Conservation (phyloP, 2,797 vertebrate genomes). For the Pempheris klunzingeri region DNA sequence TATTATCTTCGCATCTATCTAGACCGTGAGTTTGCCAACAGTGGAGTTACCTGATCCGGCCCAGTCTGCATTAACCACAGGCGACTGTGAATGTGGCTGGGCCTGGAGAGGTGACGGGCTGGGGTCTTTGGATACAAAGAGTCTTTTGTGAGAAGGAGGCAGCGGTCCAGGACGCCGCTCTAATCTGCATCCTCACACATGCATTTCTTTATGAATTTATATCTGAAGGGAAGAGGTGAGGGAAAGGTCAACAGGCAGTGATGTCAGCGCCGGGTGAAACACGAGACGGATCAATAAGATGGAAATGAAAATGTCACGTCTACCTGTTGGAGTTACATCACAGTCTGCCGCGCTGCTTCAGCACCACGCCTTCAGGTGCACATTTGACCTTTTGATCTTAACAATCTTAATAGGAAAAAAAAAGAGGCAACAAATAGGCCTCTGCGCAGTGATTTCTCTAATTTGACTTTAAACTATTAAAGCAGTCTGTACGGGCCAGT, state of each 20-base stretch:
- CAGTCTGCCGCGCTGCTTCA: conserved; percentile 36
- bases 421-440: not conserved
- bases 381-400: conserved; percentile 21
- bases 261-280: conserved; percentile 64
- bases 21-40: conserved; percentile 75
- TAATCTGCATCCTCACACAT: conserved; percentile 55
- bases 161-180: conserved; percentile 60
- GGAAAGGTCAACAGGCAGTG: conserved; percentile 73
- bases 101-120: conserved; percentile 46
- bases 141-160: conserved; percentile 73
- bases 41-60: conserved; percentile 68
- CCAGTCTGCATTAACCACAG: conserved; percentile 71
- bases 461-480: not conserved
- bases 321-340: conserved; percentile 52
- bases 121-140: conserved; percentile 61
- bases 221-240: conserved; percentile 64
- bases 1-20: conserved; percentile 70
- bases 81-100: conserved; percentile 51
- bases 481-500: not conserved
- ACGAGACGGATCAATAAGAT: conserved; percentile 68
- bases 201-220: conserved; percentile 52
- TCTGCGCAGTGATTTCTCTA: accelerated
- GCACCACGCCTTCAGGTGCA: conserved; percentile 8
- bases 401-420: too few species aligned
- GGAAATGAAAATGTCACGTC: conserved; percentile 43